Base-by-base conservation (phyloP, 2,797 vertebrate species). In the Acestrorhynchus altus region DNA sequence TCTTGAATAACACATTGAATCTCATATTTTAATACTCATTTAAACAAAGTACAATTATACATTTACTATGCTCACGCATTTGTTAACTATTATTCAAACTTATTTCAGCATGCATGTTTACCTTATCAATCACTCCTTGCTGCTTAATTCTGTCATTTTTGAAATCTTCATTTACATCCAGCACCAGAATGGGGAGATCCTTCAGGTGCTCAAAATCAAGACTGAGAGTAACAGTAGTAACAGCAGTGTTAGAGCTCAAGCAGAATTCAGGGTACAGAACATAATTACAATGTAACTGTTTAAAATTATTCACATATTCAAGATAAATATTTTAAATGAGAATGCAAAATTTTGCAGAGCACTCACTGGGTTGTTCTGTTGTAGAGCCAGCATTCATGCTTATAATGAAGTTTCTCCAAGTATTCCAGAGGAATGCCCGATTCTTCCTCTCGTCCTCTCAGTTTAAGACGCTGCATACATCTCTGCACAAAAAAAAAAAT, bases 161-260 rank as follows among this genome's bases (percentile, higher is more conserved):
- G 77, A 96, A 96, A 51, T 96, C 93, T 8, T 95, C 93, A 12
- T 92, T 90, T 6, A 95, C 94, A 63, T 96, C 93, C 83, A 96
- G 80, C 22, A 94, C 78, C 0, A 96, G 86, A 81, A 96, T 77
- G 0, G 95, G 94, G 11, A 95, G 88, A 0, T 95, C 87, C 26
- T 89, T 92, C 31, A 95, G 88, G 77, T 92, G 94, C 12, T 94
- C 90, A 77, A 94, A 96, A 79, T 96, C 95, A 79, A 94, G 72
- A 77, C 95, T 96, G 83, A 51, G 77, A 6, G 66, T 4, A 24
- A 81, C 7, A 81, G 26, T n/a, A 60, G 24, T 46, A 10, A 72
- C 51, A 72, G 20, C 26, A 35, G n/a, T n/a, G n/a, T n/a, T n/a
- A n/a, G n/a, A n/a, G n/a, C n/a, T n/a, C n/a, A n/a, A n/a, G n/a